Percentiles rank a stretch among this genome's conserved stretches.
phyloP scores from a whole-genome alignment of 2,888 invertebrate genomes.

The Pasiphila rectangulata region DNA sequence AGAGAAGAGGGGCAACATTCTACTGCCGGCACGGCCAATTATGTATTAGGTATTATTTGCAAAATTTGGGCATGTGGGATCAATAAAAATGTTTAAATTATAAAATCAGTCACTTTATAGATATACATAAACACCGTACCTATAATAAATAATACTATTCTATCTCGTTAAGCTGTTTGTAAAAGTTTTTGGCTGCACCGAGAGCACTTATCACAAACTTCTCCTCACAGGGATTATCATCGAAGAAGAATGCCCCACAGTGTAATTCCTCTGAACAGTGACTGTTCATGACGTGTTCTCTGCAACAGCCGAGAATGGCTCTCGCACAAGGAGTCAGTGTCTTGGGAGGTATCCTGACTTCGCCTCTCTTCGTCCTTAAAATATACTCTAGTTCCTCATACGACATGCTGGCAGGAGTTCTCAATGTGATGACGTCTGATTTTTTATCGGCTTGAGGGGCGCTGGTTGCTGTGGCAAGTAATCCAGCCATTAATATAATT shows the following conservation, averaged over 20 bases:
- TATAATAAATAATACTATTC: too few relatives aligned
- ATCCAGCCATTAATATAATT: conserved; percentile 36
- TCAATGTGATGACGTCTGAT: conserved; percentile 50
- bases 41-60: too few relatives aligned
- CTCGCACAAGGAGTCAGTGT: conserved; percentile 84
- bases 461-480: conserved; percentile 41
- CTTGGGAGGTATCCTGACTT: conserved; percentile 37
- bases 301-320: conserved; percentile 89
- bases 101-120: background rate
- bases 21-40: too few relatives aligned
- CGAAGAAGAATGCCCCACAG: conserved; percentile 88
- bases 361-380: conserved; percentile 47
- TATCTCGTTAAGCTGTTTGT: conserved; percentile 51
- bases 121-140: too few relatives aligned
- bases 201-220: conserved; percentile 81
- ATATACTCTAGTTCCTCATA: conserved; percentile 61
- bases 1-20: too few relatives aligned
- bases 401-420: conserved; percentile 52
- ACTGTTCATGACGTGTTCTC: conserved; percentile 65
- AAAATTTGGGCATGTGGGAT: too few relatives aligned
- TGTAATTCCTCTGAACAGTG: conserved; percentile 86
- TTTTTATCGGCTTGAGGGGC: conserved; percentile 42
- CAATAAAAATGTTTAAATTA: too few relatives aligned
- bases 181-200: conserved; percentile 63
- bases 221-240: conserved; percentile 86